Evolutionary conservation across 2,113 vertebrate genomes (phyloP), one percentile per base, ranked within the genome.

Genomic region (Catharus fuscescens): DNA sequence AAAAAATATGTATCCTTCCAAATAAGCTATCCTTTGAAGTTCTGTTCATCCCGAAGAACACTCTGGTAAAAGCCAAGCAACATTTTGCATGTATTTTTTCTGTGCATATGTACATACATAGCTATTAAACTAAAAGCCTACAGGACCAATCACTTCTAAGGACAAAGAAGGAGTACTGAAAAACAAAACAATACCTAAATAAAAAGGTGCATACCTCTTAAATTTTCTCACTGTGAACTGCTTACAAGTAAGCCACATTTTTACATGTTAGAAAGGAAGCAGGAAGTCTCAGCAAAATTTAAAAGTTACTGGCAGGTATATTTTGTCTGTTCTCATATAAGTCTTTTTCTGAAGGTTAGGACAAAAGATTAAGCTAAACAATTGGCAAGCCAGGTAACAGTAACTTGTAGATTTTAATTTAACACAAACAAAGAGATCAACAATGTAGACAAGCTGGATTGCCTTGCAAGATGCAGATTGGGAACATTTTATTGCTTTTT

Each of bases 161-260:
- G 29, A 23, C 13, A 48, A 62, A 61, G 54, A 40, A 24, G 18
- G 29, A 56, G 18, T 32, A 74, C 38, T 24, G 19, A 69, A 53
- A 53, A 23, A 74, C 14, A 62, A 56, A 73, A 0, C 14, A 71
- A 5, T 26, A 62, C 7, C 26, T 70, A 73, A 83, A 77, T 32
- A 59, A 25, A 66, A 83, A 80, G 24, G 47, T 78, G 8, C 40
- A 14, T n/a, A 20, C 4, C 5, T 31, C 73, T 65, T 66, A 36
- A 34, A 32, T 34, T 91, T 90, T 85, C 60, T 60, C 79, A 82
- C 59, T 17, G 8, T 23, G 3, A 86, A 18, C 52, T 78, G 29
- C n/a, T 74, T 80, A 66, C n/a, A 86, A 71, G 38, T 72, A 77
- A 94, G 89, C 79, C 92, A 92, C 67, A 78, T 34, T 72, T 90